A percentile compares a stretch with the other conserved stretches of the same genome.
These are phyloP conservation scores for Esox lucius DNA, from an alignment of 2,797 vertebrate genomes.

Conservation along the genomic window DNA sequence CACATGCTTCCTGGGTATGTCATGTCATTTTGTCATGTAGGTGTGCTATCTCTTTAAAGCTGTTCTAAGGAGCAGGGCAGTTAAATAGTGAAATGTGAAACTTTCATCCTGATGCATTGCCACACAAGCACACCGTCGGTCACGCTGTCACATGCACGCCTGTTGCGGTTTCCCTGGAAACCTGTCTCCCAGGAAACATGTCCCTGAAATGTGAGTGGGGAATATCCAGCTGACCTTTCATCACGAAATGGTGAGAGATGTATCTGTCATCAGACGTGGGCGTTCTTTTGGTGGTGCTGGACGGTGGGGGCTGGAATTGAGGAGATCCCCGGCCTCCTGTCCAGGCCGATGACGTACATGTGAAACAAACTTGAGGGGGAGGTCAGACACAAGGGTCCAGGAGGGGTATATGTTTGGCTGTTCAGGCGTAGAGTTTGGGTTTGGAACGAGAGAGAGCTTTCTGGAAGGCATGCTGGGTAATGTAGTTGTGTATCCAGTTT, in stretches of 20 bases:
- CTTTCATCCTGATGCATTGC: constrained; percentile 35
- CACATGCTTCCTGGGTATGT: too few species aligned
- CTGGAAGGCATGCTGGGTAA: neutral
- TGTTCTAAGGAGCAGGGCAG: constrained; percentile 17
- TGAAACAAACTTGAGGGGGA: neutral
- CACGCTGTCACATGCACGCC: constrained; percentile 44
- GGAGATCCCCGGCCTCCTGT: constrained; percentile 23
- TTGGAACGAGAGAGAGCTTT: neutral
- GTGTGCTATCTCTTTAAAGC: neutral
- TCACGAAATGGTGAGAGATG: constrained; percentile 33
- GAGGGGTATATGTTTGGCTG: constrained; percentile 28
- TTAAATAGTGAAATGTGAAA: constrained; percentile 43
- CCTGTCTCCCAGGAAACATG: constrained; percentile 26
- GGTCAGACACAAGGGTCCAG: neutral
- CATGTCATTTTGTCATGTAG: too few species aligned
- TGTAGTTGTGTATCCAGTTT: neutral
- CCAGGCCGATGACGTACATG: neutral
- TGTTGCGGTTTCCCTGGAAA: constrained; percentile 56
- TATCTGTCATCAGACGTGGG: constrained; percentile 42
- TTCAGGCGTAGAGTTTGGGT: constrained; percentile 11
- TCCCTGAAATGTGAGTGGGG: constrained; percentile 46
- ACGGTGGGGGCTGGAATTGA: too few species aligned
- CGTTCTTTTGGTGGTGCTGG: too few species aligned
- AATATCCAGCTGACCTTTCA: constrained; percentile 45
- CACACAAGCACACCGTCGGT: constrained; percentile 47